phyloP scores from a whole-genome alignment of 2,113 vertebrate species.

The Solenodon paradoxus region DNA sequence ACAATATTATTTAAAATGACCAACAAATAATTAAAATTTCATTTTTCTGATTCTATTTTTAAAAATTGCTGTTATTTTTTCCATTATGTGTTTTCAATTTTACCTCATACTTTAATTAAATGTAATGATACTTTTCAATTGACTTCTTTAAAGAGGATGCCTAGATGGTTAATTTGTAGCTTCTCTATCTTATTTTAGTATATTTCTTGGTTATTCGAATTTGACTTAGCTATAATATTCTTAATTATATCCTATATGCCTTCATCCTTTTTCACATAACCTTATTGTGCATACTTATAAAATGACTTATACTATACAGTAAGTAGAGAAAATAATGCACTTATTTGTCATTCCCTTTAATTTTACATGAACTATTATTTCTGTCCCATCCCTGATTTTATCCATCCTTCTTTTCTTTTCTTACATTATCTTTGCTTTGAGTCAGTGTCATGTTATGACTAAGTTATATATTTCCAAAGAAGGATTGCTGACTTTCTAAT shows the following conservation, averaged over 20 bases:
- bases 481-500: neutral
- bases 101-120: neutral
- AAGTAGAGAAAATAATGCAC: neutral
- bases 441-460: neutral
- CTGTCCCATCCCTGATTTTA: neutral
- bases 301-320: neutral
- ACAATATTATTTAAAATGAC: no score
- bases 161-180: neutral
- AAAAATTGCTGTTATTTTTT: neutral
- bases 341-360: neutral
- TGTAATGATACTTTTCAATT: neutral
- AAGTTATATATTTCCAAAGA: slow-evolving; percentile 7
- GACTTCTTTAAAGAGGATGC: neutral
- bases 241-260: neutral
- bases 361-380: neutral
- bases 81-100: neutral
- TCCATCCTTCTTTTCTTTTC: neutral
- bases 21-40: neutral
- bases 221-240: neutral
- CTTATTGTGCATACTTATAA: neutral
- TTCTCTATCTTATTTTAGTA: neutral
- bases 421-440: neutral
- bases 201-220: neutral
- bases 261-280: neutral
- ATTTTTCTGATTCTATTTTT: neutral